phyloP scores from a whole-genome alignment of 1,140 invertebrate genomes.

The Steinernema feltiae region DNA sequence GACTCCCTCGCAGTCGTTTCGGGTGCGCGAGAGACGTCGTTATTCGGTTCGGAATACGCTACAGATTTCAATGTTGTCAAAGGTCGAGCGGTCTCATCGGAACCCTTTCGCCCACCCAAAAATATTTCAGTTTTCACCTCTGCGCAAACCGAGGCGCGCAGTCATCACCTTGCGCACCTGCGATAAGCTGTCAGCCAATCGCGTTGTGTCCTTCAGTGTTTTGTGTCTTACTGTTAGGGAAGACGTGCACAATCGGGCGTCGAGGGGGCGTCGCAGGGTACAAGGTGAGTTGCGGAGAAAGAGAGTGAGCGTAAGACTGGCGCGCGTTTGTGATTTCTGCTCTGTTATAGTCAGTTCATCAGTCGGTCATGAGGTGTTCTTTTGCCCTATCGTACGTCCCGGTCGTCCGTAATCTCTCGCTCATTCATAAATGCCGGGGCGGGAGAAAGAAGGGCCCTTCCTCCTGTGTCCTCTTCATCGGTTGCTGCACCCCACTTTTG shows the following conservation, averaged over 20 bases:
- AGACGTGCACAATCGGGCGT: neutral
- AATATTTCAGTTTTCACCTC: neutral
- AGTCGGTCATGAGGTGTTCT: neutral
- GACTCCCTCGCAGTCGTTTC: neutral
- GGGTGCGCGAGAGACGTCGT: neutral
- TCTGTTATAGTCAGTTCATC: conserved; percentile 10
- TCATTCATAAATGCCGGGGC: conserved; percentile 13
- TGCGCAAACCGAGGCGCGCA: neutral
- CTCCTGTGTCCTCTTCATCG: neutral
- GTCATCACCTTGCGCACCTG: neutral
- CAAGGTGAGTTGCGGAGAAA: conserved; percentile 7
- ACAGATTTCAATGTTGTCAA: neutral
- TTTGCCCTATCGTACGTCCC: conserved; percentile 1
- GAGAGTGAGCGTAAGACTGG: neutral
- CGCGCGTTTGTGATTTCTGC: neutral
- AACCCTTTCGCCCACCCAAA: neutral
- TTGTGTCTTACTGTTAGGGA: conserved; percentile 8
- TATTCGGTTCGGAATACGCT: neutral
- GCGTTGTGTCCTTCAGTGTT: conserved; percentile 8
- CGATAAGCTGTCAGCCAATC: neutral
- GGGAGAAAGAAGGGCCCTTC: neutral
- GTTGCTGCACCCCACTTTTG: neutral
- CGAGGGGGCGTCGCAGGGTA: neutral
- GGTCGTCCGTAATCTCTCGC: neutral
- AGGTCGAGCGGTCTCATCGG: neutral